Base-by-base conservation (phyloP, 37 sponge, comb jelly and placozoan genomes). In the Oscarella lobularis region DNA sequence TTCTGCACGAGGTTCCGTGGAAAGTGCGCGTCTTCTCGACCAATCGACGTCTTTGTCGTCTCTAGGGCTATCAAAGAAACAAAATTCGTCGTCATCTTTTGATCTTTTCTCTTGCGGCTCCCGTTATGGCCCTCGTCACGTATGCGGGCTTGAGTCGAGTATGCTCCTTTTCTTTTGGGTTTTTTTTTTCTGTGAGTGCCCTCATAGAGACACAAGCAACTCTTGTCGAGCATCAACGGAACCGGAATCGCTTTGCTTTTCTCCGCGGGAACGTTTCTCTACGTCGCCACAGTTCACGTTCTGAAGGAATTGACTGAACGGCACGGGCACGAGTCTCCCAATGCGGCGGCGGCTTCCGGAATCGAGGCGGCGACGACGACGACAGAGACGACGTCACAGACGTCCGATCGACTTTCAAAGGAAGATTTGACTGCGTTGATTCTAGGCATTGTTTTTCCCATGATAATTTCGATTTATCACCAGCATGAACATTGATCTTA, bases 261-360 rank as follows among this genome's bases (percentile, higher is more conserved):
- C 82, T 94, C 95, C 4, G 99, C 95, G 3, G 99, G 99, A 9
- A 98, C 99, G 27, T 98, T 98, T 81, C 89, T 98, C 66, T 98
- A 98, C 67, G 99, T 98, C 14, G 81, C 95, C 31, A 98, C 99
- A n/a, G 95, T 98, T 29, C 99, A 98, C 68, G 99, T 98, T 2
- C 81, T 98, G 35, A 86, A 72, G 30, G 99, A 94, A 75, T 39
- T 98, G 40, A 80, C 79, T 37, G 80, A 86, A 2, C 74, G 39
- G 9, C 75, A 38, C 33, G 37, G 1, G 9, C 38, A 70, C 33
- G 73, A 73, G 27, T 48, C 37, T 29, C 33, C 3, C 1, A 48
- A 20, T 48, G 60, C 60, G 20, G 9, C 60, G 14, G 60, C 60
- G 14, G 60, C 9, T 9, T 48, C 20, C 14, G 60, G 60, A 48